Evolutionary conservation across 2,888 invertebrate genomes (phyloP).

Genomic region (Lepeophtheirus nordmannii): DNA sequence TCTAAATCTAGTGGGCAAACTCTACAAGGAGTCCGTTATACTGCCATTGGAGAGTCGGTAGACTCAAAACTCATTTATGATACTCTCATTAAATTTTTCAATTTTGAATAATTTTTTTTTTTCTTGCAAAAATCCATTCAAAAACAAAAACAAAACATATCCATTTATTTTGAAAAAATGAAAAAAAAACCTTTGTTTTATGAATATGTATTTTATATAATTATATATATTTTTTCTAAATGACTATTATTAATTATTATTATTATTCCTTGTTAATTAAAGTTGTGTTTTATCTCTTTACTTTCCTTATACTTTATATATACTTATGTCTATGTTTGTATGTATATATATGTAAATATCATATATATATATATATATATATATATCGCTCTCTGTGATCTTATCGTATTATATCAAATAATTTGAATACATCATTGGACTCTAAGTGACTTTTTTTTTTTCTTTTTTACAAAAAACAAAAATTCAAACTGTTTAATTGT

Average conservation of each 20-base stretch:
- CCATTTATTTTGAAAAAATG: neutral
- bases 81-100: slow-evolving; percentile 20
- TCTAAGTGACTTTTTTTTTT: neutral
- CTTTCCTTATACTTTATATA: neutral
- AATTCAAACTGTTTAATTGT: too few relatives aligned
- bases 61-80: slow-evolving; percentile 14
- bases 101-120: neutral
- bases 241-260: neutral
- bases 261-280: neutral
- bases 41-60: slow-evolving; percentile 12
- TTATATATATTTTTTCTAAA: neutral
- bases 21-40: slow-evolving; percentile 19
- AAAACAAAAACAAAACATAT: neutral
- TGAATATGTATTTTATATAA: too few relatives aligned
- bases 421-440: neutral
- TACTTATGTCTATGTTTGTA: neutral
- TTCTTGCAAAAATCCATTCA: too few relatives aligned
- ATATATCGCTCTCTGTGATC: neutral
- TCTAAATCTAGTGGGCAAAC: slow-evolving; percentile 11
- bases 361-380: neutral
- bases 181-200: neutral
- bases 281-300: neutral
- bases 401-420: slow-evolving; percentile 1
- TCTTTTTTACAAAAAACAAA: neutral
- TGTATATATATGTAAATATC: neutral